A percentile compares a stretch with the other conserved stretches of the same genome.
phyloP scores from a whole-genome alignment of 2,888 invertebrate genomes.

The Drosophila tanythrix region DNA sequence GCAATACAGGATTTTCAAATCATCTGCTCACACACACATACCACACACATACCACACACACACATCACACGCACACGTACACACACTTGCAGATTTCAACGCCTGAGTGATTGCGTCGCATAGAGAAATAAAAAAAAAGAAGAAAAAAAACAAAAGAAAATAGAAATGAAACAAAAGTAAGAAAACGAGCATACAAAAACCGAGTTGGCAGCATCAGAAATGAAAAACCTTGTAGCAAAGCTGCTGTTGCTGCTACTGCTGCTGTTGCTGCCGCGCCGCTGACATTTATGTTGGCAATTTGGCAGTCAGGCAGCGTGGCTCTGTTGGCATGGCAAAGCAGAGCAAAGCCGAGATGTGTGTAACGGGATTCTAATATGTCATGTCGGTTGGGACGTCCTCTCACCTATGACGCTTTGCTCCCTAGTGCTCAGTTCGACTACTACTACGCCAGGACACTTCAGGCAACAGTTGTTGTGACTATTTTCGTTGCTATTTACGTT shows the following conservation, averaged over 20 bases:
- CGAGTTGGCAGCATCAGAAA: slow-evolving; percentile 66
- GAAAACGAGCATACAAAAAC: slow-evolving; percentile 18
- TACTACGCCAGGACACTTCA: slow-evolving; percentile 39
- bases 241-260: slow-evolving; percentile 49
- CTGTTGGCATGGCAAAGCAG: slow-evolving; percentile 15
- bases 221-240: slow-evolving; percentile 71
- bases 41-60: slow-evolving; percentile 32
- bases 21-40: slow-evolving; percentile 59
- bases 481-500: slow-evolving; percentile 60
- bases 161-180: slow-evolving; percentile 38
- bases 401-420: slow-evolving; percentile 54
- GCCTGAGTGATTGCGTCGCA: slow-evolving; percentile 78
- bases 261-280: slow-evolving; percentile 42
- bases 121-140: slow-evolving; percentile 60
- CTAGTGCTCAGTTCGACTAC: slow-evolving; percentile 16
- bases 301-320: slow-evolving; percentile 70
- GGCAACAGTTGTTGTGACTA: slow-evolving; percentile 69
- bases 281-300: slow-evolving; percentile 83
- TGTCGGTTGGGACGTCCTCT: slow-evolving; percentile 75
- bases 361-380: slow-evolving; percentile 80
- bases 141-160: slow-evolving; percentile 33
- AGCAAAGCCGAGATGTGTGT: slow-evolving; percentile 49
- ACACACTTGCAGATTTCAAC: slow-evolving; percentile 70
- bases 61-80: slow-evolving; percentile 29
- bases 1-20: slow-evolving; percentile 78